A percentile compares a stretch with the other conserved stretches of the same genome.
phyloP scores from a whole-genome alignment of 2,888 invertebrate genomes.

The Camptogramma bilineatum region DNA sequence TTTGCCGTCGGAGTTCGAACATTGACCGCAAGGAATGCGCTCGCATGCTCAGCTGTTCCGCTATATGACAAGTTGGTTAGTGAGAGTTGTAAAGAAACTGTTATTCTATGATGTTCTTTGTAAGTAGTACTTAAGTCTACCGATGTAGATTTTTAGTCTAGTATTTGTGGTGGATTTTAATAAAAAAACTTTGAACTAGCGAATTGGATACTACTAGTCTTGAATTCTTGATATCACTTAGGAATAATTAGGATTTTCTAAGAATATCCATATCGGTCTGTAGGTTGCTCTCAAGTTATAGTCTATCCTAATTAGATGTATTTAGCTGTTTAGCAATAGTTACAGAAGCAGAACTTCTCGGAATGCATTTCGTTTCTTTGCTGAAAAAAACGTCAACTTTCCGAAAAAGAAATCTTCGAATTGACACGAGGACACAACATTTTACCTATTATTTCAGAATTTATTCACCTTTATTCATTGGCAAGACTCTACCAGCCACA shows the following conservation, averaged over 20 bases:
- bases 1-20: constrained; percentile 21
- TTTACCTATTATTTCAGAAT: not conserved
- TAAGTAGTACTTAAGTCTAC: not conserved
- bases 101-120: not conserved
- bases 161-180: not conserved
- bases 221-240: too few species aligned
- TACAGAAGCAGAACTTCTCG: too few species aligned
- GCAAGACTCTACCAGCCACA: not conserved
- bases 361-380: too few species aligned
- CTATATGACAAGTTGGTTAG: constrained; percentile 28
- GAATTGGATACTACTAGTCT: too few species aligned
- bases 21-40: constrained; percentile 38
- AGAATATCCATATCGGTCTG: too few species aligned
- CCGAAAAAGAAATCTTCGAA: too few species aligned
- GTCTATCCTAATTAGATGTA: too few species aligned
- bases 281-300: too few species aligned
- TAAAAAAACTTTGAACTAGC: too few species aligned
- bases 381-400: too few species aligned
- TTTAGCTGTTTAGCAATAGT: too few species aligned
- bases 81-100: constrained; percentile 16
- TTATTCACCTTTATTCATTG: constrained; percentile 9
- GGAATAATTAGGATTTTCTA: too few species aligned
- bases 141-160: not conserved
- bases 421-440: not conserved
- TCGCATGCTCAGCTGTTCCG: constrained; percentile 32